These are phyloP conservation scores for Epinotia nisella DNA, from an alignment of 2,888 invertebrate genomes.

Conservation along the genomic window DNA sequence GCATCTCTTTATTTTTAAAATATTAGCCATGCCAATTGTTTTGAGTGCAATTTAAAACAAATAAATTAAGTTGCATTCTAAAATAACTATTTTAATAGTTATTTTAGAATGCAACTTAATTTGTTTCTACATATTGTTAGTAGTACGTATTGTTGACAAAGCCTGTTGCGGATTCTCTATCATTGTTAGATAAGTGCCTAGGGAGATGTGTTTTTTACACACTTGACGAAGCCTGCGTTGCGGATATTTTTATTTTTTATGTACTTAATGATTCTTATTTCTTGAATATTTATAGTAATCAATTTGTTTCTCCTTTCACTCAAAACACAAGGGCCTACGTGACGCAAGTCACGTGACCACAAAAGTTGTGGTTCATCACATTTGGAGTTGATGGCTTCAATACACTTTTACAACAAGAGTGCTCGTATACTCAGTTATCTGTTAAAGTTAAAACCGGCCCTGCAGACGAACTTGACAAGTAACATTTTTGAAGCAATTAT, in stretches of 20 bases:
- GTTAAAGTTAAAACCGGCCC: too few relatives aligned
- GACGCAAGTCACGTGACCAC: background rate
- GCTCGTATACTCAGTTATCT: background rate
- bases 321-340: conserved; percentile 6
- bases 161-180: too few relatives aligned
- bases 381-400: background rate
- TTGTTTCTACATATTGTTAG: too few relatives aligned
- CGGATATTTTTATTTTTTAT: too few relatives aligned
- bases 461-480: background rate
- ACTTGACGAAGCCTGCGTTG: too few relatives aligned
- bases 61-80: too few relatives aligned
- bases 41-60: background rate
- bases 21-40: background rate
- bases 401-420: background rate
- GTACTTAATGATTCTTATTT: too few relatives aligned
- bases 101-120: background rate
- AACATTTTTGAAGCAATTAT: background rate
- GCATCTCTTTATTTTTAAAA: background rate
- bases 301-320: background rate
- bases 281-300: too few relatives aligned
- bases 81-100: too few relatives aligned
- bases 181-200: too few relatives aligned
- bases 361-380: background rate
- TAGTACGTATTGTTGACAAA: too few relatives aligned
- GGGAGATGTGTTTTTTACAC: too few relatives aligned